These are phyloP conservation scores for Helogale parvula DNA, from an alignment of 2,113 vertebrate genomes.

Conservation along the genomic window DNA sequence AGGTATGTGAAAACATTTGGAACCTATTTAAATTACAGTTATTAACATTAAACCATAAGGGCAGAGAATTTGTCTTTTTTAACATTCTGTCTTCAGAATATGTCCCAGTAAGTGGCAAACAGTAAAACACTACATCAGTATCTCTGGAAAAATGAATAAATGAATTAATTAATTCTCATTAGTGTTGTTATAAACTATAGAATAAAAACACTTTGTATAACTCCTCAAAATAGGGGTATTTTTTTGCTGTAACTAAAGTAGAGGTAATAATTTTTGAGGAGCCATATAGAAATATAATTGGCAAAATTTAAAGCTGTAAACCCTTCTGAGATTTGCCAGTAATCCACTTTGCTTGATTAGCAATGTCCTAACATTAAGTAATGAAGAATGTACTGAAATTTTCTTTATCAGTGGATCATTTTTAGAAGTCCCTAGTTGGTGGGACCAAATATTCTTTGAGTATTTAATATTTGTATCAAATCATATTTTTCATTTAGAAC, in stretches of 20 bases:
- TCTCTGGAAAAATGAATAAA: background rate
- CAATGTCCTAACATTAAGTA: rapidly evolving
- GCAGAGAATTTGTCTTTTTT: background rate
- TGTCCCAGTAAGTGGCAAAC: background rate
- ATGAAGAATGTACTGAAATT: background rate
- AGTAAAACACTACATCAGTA: background rate
- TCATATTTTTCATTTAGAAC: background rate
- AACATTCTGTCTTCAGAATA: background rate
- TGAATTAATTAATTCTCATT: background rate
- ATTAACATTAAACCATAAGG: background rate
- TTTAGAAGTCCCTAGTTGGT: background rate
- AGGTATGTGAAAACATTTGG: background rate
- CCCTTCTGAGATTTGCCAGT: background rate
- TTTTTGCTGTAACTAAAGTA: background rate
- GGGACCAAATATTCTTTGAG: background rate
- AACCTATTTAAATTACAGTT: background rate
- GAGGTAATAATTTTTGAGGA: background rate
- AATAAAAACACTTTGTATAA: background rate
- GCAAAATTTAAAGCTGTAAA: background rate
- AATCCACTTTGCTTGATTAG: background rate
- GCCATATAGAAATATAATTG: background rate
- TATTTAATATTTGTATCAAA: background rate
- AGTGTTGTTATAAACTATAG: background rate
- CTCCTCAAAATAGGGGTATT: background rate
- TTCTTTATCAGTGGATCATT: background rate